These are phyloP conservation scores for Burhinus bistriatus DNA, from an alignment of 2,113 vertebrate species.

Conservation along the genomic window DNA sequence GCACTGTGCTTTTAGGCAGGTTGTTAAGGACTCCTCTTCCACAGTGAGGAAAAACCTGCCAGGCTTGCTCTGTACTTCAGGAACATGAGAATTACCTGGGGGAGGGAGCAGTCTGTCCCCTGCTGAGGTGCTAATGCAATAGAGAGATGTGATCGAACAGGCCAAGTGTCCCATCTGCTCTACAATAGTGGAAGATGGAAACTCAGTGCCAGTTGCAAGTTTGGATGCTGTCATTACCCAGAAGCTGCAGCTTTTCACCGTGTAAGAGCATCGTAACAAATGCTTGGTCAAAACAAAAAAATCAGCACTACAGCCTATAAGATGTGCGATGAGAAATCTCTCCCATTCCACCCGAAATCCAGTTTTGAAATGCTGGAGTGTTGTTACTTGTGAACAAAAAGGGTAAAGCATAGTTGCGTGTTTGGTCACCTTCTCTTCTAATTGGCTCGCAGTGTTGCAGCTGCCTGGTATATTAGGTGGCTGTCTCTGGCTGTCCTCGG, in stretches of 20 bases:
- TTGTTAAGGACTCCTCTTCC: background rate
- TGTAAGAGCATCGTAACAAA: background rate
- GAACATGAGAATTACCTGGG: background rate
- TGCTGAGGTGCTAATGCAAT: background rate
- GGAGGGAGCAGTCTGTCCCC: background rate
- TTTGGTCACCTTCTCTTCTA: slow-evolving; percentile 5
- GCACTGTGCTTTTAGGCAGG: background rate
- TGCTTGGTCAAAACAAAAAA: background rate
- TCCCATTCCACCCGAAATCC: background rate
- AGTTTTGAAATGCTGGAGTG: background rate
- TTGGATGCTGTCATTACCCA: background rate
- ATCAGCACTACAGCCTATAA: background rate
- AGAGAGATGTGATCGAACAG: background rate
- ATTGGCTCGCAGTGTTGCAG: slow-evolving; percentile 40
- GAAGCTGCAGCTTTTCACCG: background rate
- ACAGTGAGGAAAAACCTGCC: background rate
- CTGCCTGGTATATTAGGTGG: slow-evolving; percentile 22
- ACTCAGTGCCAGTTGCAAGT: background rate
- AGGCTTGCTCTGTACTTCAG: background rate
- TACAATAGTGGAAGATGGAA: background rate
- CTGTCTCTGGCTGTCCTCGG: background rate
- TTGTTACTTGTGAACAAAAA: background rate
- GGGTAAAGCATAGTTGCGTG: slow-evolving; percentile 6
- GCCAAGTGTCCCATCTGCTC: background rate
- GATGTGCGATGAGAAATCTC: background rate